A percentile compares a stretch with the other conserved stretches of the same genome.
Conservation (phyloP, 2,797 vertebrate genomes). For the Rhinogobio ventralis region DNA sequence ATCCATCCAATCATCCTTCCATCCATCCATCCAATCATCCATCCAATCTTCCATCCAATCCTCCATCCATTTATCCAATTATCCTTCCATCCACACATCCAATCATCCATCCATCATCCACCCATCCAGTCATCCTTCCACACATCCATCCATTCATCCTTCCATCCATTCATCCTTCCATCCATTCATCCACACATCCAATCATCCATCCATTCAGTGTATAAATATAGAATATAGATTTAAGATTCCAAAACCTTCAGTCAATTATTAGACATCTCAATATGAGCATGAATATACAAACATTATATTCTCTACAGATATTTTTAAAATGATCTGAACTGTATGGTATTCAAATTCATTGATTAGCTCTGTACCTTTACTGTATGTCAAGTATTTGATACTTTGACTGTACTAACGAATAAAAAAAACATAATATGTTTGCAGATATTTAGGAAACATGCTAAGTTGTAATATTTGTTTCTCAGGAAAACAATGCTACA, state of each 20-base stretch:
- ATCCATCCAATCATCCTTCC: fast-evolving
- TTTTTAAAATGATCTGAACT: neutral
- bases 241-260: too few species aligned
- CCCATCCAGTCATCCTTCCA: fast-evolving
- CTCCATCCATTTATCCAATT: too few species aligned
- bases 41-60: too few species aligned
- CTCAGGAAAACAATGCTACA: neutral
- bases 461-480: neutral
- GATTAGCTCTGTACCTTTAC: neutral
- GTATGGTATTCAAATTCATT: neutral
- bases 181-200: too few species aligned
- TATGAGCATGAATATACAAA: neutral
- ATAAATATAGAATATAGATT: too few species aligned
- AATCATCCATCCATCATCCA: too few species aligned
- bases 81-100: too few species aligned
- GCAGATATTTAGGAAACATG: neutral
- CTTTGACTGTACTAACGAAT: neutral
- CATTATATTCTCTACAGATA: neutral
- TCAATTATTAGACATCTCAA: neutral
- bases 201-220: too few species aligned
- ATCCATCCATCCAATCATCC: too few species aligned
- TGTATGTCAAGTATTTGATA: neutral
- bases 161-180: too few species aligned
- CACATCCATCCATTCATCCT: too few species aligned
- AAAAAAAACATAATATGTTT: neutral